Percentiles rank a stretch among this genome's conserved stretches.
phyloP scores from a whole-genome alignment of 2,113 vertebrate genomes.

The Andinoacara biseriatus region DNA sequence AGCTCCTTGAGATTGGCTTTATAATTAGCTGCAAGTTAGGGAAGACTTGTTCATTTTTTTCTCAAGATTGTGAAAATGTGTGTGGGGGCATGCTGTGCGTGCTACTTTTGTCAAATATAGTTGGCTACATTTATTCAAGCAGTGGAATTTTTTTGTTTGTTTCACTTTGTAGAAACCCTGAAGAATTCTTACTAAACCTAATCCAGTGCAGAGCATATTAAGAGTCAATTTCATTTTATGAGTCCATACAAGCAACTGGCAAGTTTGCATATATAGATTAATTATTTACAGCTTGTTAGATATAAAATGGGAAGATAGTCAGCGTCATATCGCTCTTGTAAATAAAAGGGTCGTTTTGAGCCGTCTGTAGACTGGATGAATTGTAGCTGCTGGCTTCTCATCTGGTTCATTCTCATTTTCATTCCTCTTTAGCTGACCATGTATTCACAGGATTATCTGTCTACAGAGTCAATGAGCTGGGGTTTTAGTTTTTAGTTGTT shows the following conservation, averaged over 20 bases:
- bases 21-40: not conserved
- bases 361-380: slow-evolving; percentile 1
- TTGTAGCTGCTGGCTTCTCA: slow-evolving; percentile 4
- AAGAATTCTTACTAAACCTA: not conserved
- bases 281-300: not conserved
- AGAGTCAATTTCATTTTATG: not conserved
- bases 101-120: not conserved
- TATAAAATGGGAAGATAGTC: not conserved
- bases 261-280: not conserved
- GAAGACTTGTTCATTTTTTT: not conserved
- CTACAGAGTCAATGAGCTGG: not conserved
- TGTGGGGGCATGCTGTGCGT: not conserved
- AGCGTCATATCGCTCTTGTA: not conserved
- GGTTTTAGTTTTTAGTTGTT: not conserved
- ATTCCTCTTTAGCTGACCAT: not conserved
- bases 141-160: not conserved
- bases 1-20: not conserved
- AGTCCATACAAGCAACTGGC: not conserved
- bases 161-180: not conserved
- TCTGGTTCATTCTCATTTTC: slow-evolving; percentile 26
- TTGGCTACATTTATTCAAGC: not conserved
- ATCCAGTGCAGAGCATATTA: not conserved
- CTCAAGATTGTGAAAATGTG: not conserved
- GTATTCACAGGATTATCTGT: slow-evolving; percentile 27
- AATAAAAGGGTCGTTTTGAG: not conserved